These are phyloP conservation scores for Coreius guichenoti DNA, from an alignment of 2,797 vertebrate species.

Conservation along the genomic window DNA sequence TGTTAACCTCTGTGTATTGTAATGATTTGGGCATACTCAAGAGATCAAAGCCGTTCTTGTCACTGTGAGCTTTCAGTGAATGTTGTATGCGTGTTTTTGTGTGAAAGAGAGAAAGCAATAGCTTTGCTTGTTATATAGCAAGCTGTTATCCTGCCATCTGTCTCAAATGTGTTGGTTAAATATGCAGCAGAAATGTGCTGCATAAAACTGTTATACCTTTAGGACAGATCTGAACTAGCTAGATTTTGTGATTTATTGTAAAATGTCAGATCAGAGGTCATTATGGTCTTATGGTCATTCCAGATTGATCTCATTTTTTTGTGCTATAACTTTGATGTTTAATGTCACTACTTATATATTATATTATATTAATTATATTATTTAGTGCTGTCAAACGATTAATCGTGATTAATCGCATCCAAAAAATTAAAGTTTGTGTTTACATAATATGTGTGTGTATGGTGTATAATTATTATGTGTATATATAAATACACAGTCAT, in stretches of 20 bases:
- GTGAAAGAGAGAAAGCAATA: background rate
- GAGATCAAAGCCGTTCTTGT: constrained; percentile 17
- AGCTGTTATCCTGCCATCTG: constrained; percentile 29
- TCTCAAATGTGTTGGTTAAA: constrained; percentile 55
- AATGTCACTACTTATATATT: background rate
- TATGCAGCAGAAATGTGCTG: constrained; percentile 9
- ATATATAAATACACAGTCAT: too few species aligned
- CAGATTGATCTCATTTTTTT: background rate
- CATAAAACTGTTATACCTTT: background rate
- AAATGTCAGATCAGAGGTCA: constrained; percentile 6
- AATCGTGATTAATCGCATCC: too few species aligned
- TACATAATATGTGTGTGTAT: too few species aligned
- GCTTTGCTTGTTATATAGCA: constrained; percentile 18
- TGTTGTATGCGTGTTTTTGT: constrained; percentile 22
- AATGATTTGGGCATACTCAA: constrained; percentile 34
- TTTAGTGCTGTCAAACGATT: too few species aligned
- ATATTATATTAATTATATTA: background rate
- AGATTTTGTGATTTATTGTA: constrained; percentile 10
- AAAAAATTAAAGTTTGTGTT: too few species aligned
- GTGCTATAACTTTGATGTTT: background rate
- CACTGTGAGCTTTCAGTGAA: constrained; percentile 25
- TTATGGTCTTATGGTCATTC: background rate
- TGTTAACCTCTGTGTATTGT: constrained; percentile 50
- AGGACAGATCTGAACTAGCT: background rate
- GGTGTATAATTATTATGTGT: too few species aligned